Evolutionary conservation across 2,888 invertebrate species (phyloP).

Genomic region (Erebia epiphron): DNA sequence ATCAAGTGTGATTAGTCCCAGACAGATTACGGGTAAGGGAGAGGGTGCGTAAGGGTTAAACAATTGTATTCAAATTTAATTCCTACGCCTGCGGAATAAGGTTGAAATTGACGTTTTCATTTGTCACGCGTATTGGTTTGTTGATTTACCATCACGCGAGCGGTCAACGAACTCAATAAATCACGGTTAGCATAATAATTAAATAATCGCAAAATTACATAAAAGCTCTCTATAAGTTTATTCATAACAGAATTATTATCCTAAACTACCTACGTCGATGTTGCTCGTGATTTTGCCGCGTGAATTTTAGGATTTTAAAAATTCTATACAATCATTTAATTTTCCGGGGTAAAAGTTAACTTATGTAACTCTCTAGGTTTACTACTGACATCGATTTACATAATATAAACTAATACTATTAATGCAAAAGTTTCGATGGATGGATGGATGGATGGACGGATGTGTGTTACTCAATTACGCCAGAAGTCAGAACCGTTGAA

Average conservation of each 20-base stretch:
- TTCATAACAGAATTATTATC: background rate
- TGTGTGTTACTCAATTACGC: too few relatives aligned
- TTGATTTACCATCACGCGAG: conserved; percentile 47
- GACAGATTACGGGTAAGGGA: conserved; percentile 60
- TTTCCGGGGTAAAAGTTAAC: too few relatives aligned
- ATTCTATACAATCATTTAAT: too few relatives aligned
- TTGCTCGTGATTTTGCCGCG: too few relatives aligned
- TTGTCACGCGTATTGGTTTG: conserved; percentile 44
- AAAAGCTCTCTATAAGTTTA: background rate
- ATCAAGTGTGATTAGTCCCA: conserved; percentile 69
- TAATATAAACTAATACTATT: too few relatives aligned
- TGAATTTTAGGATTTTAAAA: too few relatives aligned
- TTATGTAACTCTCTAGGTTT: too few relatives aligned
- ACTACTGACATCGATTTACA: too few relatives aligned
- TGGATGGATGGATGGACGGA: too few relatives aligned
- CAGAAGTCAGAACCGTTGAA: too few relatives aligned
- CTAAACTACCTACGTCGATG: too few relatives aligned
- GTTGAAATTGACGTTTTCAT: conserved; percentile 23
- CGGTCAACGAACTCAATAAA: conserved; percentile 48
- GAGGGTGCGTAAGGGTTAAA: conserved; percentile 58
- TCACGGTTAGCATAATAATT: conserved; percentile 7
- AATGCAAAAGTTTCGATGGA: too few relatives aligned
- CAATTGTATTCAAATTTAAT: conserved; percentile 35
- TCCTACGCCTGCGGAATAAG: background rate
- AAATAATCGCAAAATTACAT: conserved; percentile 4